phyloP scores from a whole-genome alignment of 2,113 vertebrate genomes.

The Campylomormyrus numenius region DNA sequence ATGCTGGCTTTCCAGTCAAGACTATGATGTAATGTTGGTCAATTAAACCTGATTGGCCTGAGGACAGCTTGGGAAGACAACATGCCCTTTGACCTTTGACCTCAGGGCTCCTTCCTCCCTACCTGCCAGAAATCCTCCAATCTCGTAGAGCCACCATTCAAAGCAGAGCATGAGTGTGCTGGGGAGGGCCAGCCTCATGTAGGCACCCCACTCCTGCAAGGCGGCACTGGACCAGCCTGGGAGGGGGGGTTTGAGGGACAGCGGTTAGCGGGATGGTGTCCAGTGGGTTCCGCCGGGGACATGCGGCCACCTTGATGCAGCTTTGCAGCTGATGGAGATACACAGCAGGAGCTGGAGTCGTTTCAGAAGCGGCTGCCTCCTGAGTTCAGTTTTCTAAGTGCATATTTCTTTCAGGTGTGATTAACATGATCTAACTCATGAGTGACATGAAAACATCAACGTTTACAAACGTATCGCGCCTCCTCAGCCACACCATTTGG shows the following conservation, averaged over 20 bases:
- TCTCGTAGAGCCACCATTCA: conserved; percentile 86
- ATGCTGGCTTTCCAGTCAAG: neutral
- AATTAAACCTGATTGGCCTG: neutral
- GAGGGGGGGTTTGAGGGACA: conserved; percentile 1
- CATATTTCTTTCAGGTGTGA: neutral
- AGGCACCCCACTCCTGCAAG: conserved; percentile 75
- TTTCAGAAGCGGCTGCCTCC: neutral
- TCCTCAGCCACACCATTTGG: neutral
- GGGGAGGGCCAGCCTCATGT: conserved; percentile 70
- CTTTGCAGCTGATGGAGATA: neutral
- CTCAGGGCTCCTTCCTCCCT: neutral
- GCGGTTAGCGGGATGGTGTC: neutral
- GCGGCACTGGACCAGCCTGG: conserved; percentile 76
- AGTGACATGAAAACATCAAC: neutral
- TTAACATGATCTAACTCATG: neutral
- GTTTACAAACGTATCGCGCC: neutral
- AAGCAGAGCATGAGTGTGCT: conserved; percentile 79
- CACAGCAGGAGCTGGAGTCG: neutral
- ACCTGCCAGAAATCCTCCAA: conserved; percentile 79
- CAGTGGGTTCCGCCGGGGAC: neutral
- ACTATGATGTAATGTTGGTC: neutral
- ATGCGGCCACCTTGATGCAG: neutral
- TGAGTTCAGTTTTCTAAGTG: neutral
- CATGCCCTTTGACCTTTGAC: neutral
- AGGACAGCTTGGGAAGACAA: neutral